These are phyloP conservation scores for Drosophila pseudoobscura DNA, from an alignment of 1,140 invertebrate species.

Conservation along the genomic window DNA sequence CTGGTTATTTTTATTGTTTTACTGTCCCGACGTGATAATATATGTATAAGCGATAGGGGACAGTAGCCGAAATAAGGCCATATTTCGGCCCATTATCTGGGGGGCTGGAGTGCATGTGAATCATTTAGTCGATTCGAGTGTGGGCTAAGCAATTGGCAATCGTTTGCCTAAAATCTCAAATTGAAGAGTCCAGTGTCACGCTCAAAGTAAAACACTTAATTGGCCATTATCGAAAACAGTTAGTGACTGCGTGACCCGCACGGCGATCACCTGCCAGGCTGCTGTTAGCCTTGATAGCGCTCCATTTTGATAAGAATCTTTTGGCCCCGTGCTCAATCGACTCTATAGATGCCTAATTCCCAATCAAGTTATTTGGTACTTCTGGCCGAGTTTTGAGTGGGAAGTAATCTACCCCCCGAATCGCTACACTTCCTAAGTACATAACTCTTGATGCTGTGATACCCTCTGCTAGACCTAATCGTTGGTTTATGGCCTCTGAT, in stretches of 20 bases:
- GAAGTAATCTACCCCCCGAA: too few relatives aligned
- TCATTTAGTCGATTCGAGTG: constrained; percentile 29
- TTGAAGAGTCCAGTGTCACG: constrained; percentile 25
- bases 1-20: constrained; percentile 15
- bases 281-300: constrained; percentile 26
- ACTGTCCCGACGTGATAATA: constrained; percentile 34
- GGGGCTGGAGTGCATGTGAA: constrained; percentile 14
- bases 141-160: background rate
- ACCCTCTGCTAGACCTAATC: constrained; percentile 29
- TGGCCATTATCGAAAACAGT: constrained; percentile 61
- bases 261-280: constrained; percentile 13
- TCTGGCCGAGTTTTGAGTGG: constrained; percentile 7
- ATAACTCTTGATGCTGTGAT: constrained; percentile 25
- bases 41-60: background rate
- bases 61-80: constrained; percentile 7
- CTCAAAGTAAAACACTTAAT: constrained; percentile 45
- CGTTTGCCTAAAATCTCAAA: constrained; percentile 23
- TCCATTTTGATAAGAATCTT: constrained; percentile 16
- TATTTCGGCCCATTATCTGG: background rate
- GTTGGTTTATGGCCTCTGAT: constrained; percentile 31
- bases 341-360: constrained; percentile 19
- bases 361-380: constrained; percentile 15
- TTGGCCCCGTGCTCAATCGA: constrained; percentile 31
- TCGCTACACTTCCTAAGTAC: constrained; percentile 10
- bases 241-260: constrained; percentile 49